Conservation (phyloP, 1,140 invertebrate species). For the Aphis craccivora region DNA sequence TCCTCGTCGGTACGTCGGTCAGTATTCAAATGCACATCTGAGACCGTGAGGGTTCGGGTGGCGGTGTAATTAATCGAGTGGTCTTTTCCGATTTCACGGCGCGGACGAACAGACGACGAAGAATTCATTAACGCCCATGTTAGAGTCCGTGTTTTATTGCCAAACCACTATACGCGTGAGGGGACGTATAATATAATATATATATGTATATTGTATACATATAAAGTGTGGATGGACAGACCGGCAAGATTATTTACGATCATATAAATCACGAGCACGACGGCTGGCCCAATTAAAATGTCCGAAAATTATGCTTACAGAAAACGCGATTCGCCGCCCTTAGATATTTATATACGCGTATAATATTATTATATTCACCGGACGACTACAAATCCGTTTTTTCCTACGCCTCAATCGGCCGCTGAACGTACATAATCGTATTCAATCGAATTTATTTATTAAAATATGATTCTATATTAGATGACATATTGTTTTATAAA, state of each 20-base stretch:
- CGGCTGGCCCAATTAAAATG: constrained; percentile 37
- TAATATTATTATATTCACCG: not conserved
- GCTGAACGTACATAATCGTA: not conserved
- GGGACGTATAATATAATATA: not conserved
- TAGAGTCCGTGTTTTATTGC: constrained; percentile 9
- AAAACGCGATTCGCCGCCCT: not conserved
- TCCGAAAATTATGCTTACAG: constrained; percentile 32
- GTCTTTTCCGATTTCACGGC: not conserved
- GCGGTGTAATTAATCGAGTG: constrained; percentile 28
- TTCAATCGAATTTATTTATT: not conserved
- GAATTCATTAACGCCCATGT: constrained; percentile 49
- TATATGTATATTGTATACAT: not conserved
- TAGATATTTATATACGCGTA: not conserved
- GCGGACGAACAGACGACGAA: not conserved
- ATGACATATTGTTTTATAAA: not conserved
- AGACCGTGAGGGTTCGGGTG: not conserved
- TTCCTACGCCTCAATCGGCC: not conserved
- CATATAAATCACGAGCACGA: constrained; percentile 44
- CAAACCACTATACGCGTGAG: not conserved
- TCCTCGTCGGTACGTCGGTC: not conserved
- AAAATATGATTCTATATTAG: not conserved
- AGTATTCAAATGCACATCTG: not conserved
- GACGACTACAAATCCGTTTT: not conserved
- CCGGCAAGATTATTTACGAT: constrained; percentile 36
- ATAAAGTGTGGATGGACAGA: not conserved